phyloP scores from a whole-genome alignment of 2,888 invertebrate genomes.

The Teinopalpus imperialis region DNA sequence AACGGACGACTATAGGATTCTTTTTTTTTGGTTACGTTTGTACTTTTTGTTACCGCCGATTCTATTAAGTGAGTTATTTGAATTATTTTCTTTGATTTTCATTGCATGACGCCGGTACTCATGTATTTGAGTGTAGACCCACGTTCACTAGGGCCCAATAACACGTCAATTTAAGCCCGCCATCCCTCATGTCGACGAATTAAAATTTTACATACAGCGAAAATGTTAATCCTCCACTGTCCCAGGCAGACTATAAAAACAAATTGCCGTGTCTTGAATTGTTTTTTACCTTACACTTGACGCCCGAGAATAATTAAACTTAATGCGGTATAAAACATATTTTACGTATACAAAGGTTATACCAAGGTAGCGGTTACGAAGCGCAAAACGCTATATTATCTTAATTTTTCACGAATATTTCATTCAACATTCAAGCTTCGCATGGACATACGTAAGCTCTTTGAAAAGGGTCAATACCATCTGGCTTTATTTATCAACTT shows the following conservation, averaged over 20 bases:
- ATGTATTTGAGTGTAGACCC: constrained; percentile 3
- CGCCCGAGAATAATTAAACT: constrained; percentile 24
- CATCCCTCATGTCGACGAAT: constrained; percentile 65
- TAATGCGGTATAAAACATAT: constrained; percentile 19
- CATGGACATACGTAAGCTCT: constrained; percentile 66
- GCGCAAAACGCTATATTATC: constrained; percentile 11
- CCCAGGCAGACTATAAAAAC: constrained; percentile 68
- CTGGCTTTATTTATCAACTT: constrained; percentile 73
- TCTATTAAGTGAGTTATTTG: too few relatives aligned
- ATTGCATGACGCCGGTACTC: constrained; percentile 2
- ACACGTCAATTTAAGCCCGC: constrained; percentile 64
- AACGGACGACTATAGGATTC: too few relatives aligned
- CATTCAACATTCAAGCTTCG: constrained; percentile 71
- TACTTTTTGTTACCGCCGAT: too few relatives aligned
- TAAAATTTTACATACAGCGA: constrained; percentile 74
- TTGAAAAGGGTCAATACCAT: constrained; percentile 78
- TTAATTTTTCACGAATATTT: constrained; percentile 40
- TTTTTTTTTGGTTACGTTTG: too few relatives aligned
- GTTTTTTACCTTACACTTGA: constrained; percentile 40
- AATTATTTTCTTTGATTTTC: constrained; percentile 21
- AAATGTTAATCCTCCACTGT: constrained; percentile 72
- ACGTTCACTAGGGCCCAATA: constrained; percentile 62
- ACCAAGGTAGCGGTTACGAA: constrained; percentile 3
- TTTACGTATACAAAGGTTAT: constrained; percentile 10
- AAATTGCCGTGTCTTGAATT: constrained; percentile 70